These are phyloP conservation scores for Piaya cayana DNA, from an alignment of 2,113 vertebrate genomes.

Conservation along the genomic window DNA sequence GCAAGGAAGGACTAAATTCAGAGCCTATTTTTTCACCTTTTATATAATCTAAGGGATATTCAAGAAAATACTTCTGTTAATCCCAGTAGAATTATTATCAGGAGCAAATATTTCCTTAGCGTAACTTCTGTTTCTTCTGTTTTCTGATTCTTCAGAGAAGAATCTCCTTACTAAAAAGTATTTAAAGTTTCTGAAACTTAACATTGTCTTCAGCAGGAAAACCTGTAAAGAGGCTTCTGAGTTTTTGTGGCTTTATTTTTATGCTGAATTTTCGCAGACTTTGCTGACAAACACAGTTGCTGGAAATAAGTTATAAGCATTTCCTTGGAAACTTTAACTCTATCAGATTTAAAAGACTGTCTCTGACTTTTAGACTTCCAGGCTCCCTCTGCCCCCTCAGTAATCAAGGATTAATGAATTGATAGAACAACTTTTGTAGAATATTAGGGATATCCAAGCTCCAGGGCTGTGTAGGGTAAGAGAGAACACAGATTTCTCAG, in stretches of 20 bases:
- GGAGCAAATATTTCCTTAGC: neutral
- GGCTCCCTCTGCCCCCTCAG: accelerated
- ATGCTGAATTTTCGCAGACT: neutral
- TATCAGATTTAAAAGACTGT: neutral
- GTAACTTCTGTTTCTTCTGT: neutral
- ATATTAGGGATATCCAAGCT: neutral
- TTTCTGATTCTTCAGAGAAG: too few species aligned
- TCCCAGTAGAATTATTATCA: neutral
- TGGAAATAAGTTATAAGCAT: neutral
- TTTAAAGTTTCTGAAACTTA: neutral
- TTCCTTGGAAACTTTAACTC: neutral
- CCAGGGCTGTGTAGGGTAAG: neutral
- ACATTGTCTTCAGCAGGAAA: neutral
- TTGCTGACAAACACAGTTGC: neutral
- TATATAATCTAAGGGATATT: neutral
- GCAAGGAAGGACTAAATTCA: neutral
- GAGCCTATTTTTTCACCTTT: neutral
- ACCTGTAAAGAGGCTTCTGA: neutral
- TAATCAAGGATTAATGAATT: neutral
- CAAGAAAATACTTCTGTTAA: neutral
- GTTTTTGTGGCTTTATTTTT: neutral
- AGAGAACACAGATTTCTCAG: neutral
- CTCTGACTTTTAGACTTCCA: neutral
- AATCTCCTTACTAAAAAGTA: neutral
- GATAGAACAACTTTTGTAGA: neutral